phyloP scores from a whole-genome alignment of 2,888 invertebrate species.

The Aphodius sticticus region DNA sequence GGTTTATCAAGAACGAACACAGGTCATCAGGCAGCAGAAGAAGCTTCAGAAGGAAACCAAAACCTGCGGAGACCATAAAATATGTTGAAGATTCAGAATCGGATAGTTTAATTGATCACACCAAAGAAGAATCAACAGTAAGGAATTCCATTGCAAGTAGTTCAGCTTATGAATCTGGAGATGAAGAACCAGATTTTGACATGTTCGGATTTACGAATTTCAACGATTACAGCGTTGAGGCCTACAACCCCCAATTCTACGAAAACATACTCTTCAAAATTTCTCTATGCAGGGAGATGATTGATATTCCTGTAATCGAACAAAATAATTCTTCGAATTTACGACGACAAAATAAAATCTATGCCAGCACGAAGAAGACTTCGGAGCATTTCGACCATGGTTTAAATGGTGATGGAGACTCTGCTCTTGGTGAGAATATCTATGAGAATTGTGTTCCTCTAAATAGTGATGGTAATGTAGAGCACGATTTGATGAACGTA shows the following conservation, averaged over 20 bases:
- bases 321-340: neutral
- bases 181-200: constrained; percentile 23
- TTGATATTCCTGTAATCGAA: neutral
- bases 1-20: neutral
- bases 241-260: constrained; percentile 14
- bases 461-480: neutral
- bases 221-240: constrained; percentile 10
- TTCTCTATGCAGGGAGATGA: neutral
- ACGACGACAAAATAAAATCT: neutral
- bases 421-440: neutral
- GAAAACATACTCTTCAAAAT: constrained; percentile 28
- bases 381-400: too few relatives aligned
- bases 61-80: neutral
- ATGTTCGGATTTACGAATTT: constrained; percentile 9
- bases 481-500: neutral
- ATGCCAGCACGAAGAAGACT: neutral
- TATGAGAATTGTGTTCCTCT: constrained; percentile 22
- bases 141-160: neutral
- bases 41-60: neutral
- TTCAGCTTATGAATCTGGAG: neutral
- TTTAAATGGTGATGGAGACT: constrained; percentile 1
- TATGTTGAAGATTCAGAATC: neutral
- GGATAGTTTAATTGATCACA: neutral
- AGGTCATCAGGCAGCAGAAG: neutral
- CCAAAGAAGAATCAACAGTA: neutral